These are phyloP conservation scores for Caenorhabditis tropicalis DNA, from an alignment of 1,140 invertebrate species.

Conservation along the genomic window DNA sequence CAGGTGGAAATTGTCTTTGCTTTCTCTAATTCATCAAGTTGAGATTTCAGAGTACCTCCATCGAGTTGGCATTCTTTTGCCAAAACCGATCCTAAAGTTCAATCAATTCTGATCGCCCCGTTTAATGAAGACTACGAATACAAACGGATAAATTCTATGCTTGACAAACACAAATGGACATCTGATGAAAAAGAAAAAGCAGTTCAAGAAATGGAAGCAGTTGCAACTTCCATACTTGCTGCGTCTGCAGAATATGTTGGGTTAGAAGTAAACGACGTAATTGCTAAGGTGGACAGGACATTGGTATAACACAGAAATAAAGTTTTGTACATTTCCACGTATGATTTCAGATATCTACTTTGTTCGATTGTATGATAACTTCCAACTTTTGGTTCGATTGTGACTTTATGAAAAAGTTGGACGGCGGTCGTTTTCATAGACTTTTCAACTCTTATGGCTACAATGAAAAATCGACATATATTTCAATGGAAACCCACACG, in stretches of 20 bases:
- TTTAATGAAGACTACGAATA: constrained; percentile 54
- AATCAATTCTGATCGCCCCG: constrained; percentile 57
- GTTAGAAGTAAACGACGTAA: not conserved
- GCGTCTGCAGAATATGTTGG: constrained; percentile 41
- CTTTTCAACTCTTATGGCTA: not conserved
- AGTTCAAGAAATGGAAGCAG: constrained; percentile 17
- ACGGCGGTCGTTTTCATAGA: not conserved
- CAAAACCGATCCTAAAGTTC: constrained; percentile 50
- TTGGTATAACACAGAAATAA: not conserved
- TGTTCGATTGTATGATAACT: not conserved
- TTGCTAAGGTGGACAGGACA: constrained; percentile 1
- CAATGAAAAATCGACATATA: constrained; percentile 18
- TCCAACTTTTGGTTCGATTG: constrained; percentile 24
- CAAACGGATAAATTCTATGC: constrained; percentile 49
- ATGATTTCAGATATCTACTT: not conserved
- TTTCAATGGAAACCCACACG: constrained; percentile 28
- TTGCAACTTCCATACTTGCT: constrained; percentile 29
- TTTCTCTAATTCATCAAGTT: not conserved
- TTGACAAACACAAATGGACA: constrained; percentile 52
- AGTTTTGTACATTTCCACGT: not conserved
- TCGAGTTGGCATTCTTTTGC: constrained; percentile 64
- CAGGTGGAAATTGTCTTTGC: not conserved
- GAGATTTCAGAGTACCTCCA: constrained; percentile 58
- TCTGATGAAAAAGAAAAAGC: not conserved
- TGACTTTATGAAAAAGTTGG: constrained; percentile 12